Evolutionary conservation across 2,797 vertebrate genomes (phyloP).

Genomic region (Podarcis siculus): DNA sequence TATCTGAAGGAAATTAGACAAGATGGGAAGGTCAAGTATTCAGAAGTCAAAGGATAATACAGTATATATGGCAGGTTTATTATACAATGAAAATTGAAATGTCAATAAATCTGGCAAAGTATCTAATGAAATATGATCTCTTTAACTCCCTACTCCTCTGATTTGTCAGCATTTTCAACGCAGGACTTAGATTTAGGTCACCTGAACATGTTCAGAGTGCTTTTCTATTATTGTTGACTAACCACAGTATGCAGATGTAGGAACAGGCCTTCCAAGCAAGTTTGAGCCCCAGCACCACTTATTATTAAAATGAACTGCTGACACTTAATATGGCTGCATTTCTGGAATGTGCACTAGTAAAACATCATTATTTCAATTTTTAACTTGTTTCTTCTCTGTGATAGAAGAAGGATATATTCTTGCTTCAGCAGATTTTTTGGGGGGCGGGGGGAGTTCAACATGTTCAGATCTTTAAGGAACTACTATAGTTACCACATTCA

Average conservation of each 20-base stretch:
- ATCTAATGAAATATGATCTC: not conserved
- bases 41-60: not conserved
- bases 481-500: not conserved
- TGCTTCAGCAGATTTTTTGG: not conserved
- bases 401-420: constrained; percentile 1
- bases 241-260: not conserved
- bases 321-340: not conserved
- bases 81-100: not conserved
- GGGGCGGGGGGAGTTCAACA: not conserved
- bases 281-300: not conserved
- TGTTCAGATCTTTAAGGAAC: constrained; percentile 26
- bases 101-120: not conserved
- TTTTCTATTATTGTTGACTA: not conserved
- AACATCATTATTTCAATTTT: not conserved
- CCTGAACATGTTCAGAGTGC: not conserved
- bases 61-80: not conserved
- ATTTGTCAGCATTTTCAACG: not conserved
- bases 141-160: not conserved
- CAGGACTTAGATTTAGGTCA: not conserved
- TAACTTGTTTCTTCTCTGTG: not conserved
- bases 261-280: not conserved
- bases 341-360: not conserved
- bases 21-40: not conserved
- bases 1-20: not conserved
- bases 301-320: not conserved